phyloP scores from a whole-genome alignment of 2,797 vertebrate genomes.

The Poecilia picta region DNA sequence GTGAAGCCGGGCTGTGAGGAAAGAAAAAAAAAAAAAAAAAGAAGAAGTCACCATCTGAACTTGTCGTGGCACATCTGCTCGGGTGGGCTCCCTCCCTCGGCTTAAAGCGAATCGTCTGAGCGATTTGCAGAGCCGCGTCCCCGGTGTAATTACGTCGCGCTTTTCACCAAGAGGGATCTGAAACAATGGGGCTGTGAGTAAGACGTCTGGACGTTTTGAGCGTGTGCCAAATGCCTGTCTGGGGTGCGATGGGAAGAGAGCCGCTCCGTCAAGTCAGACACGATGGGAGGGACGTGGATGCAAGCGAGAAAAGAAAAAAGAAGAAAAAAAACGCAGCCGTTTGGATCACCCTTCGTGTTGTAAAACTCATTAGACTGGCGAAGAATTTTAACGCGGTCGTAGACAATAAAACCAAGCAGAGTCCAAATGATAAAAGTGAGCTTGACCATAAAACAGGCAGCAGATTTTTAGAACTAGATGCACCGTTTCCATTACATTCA shows the following conservation, averaged over 20 bases:
- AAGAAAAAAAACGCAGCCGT: conserved; percentile 47
- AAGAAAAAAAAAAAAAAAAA: too few relatives aligned
- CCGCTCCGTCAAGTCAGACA: conserved; percentile 68
- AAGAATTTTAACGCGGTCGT: conserved; percentile 60
- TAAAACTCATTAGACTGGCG: conserved; percentile 73
- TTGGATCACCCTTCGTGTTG: conserved; percentile 59
- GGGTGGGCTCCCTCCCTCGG: conserved; percentile 53
- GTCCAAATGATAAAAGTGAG: conserved; percentile 42
- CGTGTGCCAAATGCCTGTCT: conserved; percentile 77
- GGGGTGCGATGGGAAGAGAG: conserved; percentile 66
- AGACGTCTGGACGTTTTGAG: conserved; percentile 81
- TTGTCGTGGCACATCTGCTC: conserved; percentile 63
- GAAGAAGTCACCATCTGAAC: conserved; percentile 46
- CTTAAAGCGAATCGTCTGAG: conserved; percentile 60
- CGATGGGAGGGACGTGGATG: conserved; percentile 66
- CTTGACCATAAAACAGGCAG: conserved; percentile 41
- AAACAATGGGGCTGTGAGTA: conserved; percentile 81
- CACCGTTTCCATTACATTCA: neutral
- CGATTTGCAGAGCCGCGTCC: conserved; percentile 57
- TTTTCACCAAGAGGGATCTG: conserved; percentile 69
- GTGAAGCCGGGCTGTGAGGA: conserved; percentile 27
- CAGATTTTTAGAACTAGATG: conserved; percentile 47
- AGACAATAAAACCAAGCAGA: conserved; percentile 33
- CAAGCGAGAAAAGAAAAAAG: conserved; percentile 6
- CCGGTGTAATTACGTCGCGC: conserved; percentile 70